A percentile compares a stretch with the other conserved stretches of the same genome.
phyloP scores from a whole-genome alignment of 2,888 invertebrate genomes.

The Pomacea canaliculata region DNA sequence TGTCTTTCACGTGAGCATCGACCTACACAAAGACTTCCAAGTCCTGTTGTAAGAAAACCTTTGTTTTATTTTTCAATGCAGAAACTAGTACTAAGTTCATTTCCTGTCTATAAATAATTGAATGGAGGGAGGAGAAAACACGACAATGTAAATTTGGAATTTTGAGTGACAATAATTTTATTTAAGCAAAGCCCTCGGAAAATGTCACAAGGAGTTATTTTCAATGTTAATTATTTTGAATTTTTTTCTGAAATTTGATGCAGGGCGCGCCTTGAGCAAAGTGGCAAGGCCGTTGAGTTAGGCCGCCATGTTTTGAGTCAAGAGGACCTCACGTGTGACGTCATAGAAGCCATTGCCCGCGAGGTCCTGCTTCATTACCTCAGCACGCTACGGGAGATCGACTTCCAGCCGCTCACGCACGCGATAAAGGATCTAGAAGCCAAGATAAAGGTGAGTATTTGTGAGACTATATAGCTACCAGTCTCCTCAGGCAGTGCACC shows the following conservation, averaged over 20 bases:
- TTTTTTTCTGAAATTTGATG: no score
- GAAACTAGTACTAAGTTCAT: no score
- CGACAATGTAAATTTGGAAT: no score
- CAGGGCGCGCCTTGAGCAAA: constrained; percentile 6
- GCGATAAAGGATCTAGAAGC: not conserved
- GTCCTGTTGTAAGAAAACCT: not conserved
- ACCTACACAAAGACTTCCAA: not conserved
- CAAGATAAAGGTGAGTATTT: not conserved
- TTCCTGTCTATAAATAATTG: no score
- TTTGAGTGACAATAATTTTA: no score
- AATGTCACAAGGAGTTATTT: no score
- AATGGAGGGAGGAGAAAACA: no score
- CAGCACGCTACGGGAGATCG: not conserved
- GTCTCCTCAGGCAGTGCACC: no score
- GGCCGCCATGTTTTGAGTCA: constrained; percentile 7
- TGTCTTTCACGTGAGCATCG: not conserved
- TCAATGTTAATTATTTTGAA: no score
- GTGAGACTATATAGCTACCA: not conserved
- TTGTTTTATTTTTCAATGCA: no score
- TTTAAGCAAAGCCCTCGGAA: no score
- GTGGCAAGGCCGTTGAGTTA: not conserved
- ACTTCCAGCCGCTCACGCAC: not conserved
- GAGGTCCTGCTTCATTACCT: constrained; percentile 9
- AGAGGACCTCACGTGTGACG: constrained; percentile 5
- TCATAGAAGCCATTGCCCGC: constrained; percentile 10